Evolutionary conservation across 2,113 vertebrate genomes (phyloP).

Genomic region (Catharus minimus): DNA sequence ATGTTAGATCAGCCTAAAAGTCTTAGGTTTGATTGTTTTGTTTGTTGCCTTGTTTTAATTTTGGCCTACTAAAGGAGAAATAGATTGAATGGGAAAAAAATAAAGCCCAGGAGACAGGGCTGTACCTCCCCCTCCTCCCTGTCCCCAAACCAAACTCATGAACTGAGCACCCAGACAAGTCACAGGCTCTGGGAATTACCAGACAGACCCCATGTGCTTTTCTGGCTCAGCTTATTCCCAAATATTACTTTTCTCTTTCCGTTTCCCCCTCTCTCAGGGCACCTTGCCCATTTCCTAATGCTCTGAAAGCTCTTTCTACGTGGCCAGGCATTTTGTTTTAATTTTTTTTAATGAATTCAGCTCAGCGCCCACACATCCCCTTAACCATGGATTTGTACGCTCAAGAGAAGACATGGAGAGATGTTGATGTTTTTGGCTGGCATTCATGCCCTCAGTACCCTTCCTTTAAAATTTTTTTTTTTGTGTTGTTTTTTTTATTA

Average conservation of each 20-base stretch:
- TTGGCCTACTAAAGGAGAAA: not conserved
- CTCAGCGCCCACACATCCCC: constrained; percentile 21
- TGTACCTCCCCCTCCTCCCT: not conserved
- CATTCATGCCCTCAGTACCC: constrained; percentile 62
- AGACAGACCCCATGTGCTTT: not conserved
- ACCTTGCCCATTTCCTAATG: constrained; percentile 18
- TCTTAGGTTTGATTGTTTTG: not conserved
- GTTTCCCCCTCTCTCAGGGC: constrained; percentile 12
- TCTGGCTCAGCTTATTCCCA: not conserved
- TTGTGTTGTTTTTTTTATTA: constrained; percentile 6
- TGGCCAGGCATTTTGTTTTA: constrained; percentile 47
- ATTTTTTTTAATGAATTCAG: constrained; percentile 60
- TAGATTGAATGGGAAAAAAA: not conserved
- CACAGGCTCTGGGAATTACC: not conserved
- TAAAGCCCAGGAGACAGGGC: not conserved
- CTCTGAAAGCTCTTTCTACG: constrained; percentile 5
- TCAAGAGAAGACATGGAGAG: constrained; percentile 55
- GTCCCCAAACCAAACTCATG: not conserved
- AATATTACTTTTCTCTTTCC: constrained; percentile 10
- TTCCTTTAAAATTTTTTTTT: not conserved
- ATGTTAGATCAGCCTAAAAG: not conserved
- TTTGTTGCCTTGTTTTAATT: not conserved
- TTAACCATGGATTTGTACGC: constrained; percentile 53
- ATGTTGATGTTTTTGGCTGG: constrained; percentile 64
- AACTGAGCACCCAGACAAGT: not conserved